A percentile compares a stretch with the other conserved stretches of the same genome.
phyloP scores from a whole-genome alignment of 2,888 invertebrate species.

The Dolomedes plantarius region DNA sequence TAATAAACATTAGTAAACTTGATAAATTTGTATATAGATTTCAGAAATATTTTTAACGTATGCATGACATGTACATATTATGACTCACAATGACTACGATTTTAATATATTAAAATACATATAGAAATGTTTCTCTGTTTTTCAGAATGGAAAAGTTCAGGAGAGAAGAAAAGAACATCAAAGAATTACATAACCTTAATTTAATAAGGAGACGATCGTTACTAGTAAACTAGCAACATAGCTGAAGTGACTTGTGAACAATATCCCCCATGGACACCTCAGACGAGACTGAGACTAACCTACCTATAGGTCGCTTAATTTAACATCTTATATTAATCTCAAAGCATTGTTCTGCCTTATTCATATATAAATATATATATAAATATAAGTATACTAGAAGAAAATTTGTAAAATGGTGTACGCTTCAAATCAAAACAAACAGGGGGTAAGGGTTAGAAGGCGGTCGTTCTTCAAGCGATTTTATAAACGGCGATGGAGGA shows the following conservation, averaged over 20 bases:
- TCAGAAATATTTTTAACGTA: no score
- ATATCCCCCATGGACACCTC: background rate
- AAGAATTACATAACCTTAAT: background rate
- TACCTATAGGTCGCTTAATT: background rate
- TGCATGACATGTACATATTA: no score
- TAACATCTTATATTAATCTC: background rate
- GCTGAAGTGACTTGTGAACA: background rate
- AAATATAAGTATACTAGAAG: background rate
- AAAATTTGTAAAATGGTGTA: conserved; percentile 2
- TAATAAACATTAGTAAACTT: no score
- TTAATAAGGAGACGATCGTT: background rate
- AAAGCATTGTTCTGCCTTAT: conserved; percentile 19
- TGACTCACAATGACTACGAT: no score
- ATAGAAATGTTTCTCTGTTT: background rate
- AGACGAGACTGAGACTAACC: background rate
- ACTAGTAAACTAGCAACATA: background rate
- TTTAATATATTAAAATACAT: no score
- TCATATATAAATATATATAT: no score
- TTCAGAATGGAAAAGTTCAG: background rate
- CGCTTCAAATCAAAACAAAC: conserved; percentile 20
- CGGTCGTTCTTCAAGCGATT: conserved; percentile 32
- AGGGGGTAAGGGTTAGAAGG: conserved; percentile 5
- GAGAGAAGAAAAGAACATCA: background rate
- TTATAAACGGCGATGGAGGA: conserved; percentile 57
- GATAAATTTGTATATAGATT: no score